Evolutionary conservation across 2,888 invertebrate genomes (phyloP).

Genomic region (Mimas tiliae): DNA sequence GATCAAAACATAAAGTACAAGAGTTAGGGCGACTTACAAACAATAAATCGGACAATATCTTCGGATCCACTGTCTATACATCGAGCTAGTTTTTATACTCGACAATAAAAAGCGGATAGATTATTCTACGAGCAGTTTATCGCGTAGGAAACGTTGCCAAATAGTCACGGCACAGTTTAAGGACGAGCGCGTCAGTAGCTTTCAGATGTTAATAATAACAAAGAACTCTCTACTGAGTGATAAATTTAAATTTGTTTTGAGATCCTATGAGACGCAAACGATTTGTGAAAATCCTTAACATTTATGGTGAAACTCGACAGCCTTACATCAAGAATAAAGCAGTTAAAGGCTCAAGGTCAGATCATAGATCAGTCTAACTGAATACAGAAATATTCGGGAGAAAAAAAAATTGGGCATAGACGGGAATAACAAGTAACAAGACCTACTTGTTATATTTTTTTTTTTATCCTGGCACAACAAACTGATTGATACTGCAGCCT

Average conservation of each 20-base stretch:
- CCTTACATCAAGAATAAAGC: too few species aligned
- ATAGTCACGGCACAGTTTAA: constrained; percentile 55
- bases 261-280: not conserved
- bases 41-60: constrained; percentile 24
- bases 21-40: constrained; percentile 28
- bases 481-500: too few species aligned
- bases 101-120: constrained; percentile 43
- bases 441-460: too few species aligned
- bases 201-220: constrained; percentile 37
- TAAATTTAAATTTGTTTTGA: not conserved
- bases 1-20: constrained; percentile 28
- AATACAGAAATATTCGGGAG: too few species aligned
- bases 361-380: too few species aligned
- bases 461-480: too few species aligned
- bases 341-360: too few species aligned
- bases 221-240: not conserved
- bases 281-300: not conserved
- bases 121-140: constrained; percentile 47
- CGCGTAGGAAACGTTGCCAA: constrained; percentile 50
- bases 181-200: constrained; percentile 51
- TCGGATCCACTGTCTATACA: constrained; percentile 31
- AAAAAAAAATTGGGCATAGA: too few species aligned
- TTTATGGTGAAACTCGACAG: too few species aligned
- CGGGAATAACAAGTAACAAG: too few species aligned
- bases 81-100: constrained; percentile 39